Evolutionary conservation across 2,797 vertebrate species (phyloP), one percentile per base, ranked within the genome.

Genomic region (Eutrigla gurnardus): DNA sequence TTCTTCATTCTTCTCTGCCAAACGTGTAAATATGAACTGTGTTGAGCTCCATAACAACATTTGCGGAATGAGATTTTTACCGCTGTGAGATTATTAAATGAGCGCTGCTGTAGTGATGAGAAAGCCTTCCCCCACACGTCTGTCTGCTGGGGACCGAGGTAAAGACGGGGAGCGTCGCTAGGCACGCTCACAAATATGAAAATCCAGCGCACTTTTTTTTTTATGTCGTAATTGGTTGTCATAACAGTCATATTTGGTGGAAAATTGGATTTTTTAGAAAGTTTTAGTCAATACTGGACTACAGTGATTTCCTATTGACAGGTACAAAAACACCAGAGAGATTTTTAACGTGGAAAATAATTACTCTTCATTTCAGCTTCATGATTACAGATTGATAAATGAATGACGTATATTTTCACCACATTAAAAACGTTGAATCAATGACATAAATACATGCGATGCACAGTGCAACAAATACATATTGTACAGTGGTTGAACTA

Each of bases 41-140:
- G 78, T 84, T 81, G 77, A 85, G 77, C 83, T 89, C 89, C 62
- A 75, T 90, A 87, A 89, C 78, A 69, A 77, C 83, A 89, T 91
- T 91, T 93, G 75, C 57, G 25, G 75, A 91, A 91, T 85, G 75
- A 88, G 82, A 86, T 85, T 87, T 76, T 82, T 84, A 72, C 83
- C 25, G 65, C 85, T 82, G 75, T 79, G 84, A 83, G 82, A 90
- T 91, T 86, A 90, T 84, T 91, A 91, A 92, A 93, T 90, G 61
- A 89, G 88, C 77, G 67, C 86, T 75, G 65, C 70, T 78, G 78
- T 80, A 68, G 84, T 85, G 88, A 86, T 83, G 81, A 78, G 74
- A 86, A 87, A 80, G 62, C 72, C 70, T 77, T 54, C 66, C 73
- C 25, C 75, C 67, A 62, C 77, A 58, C 63, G 67, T 61, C 54